Evolutionary conservation across 1,140 invertebrate species (phyloP).

Genomic region (Trigoniulus corallinus): DNA sequence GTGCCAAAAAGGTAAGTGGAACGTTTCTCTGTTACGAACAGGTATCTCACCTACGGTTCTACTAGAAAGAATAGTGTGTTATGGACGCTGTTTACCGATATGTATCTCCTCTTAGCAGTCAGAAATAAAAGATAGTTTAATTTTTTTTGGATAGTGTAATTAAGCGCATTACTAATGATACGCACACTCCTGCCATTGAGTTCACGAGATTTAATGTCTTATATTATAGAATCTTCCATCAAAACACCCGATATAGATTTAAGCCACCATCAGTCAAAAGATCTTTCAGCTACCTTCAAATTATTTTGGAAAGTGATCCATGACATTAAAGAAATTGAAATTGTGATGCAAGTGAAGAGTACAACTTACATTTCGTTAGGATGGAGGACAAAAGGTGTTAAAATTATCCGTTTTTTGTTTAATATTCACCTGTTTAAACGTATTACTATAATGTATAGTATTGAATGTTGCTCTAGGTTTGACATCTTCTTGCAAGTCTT

Average conservation of each 20-base stretch:
- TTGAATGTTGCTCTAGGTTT: slow-evolving; percentile 4
- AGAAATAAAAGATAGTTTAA: too few relatives aligned
- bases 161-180: too few relatives aligned
- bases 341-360: slow-evolving; percentile 62
- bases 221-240: slow-evolving; percentile 40
- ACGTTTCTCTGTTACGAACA: too few relatives aligned
- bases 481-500: slow-evolving; percentile 10
- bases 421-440: background rate
- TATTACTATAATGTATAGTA: background rate
- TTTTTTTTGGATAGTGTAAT: too few relatives aligned
- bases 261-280: slow-evolving; percentile 44
- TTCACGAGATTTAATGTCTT: too few relatives aligned
- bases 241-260: slow-evolving; percentile 45
- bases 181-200: too few relatives aligned
- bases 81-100: too few relatives aligned
- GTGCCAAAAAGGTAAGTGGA: slow-evolving; percentile 26
- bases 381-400: slow-evolving; percentile 50
- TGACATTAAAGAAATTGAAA: slow-evolving; percentile 62
- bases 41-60: too few relatives aligned
- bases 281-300: slow-evolving; percentile 49
- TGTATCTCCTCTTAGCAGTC: too few relatives aligned
- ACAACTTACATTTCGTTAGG: slow-evolving; percentile 72
- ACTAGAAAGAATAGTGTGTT: too few relatives aligned
- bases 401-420: slow-evolving; percentile 5
- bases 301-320: slow-evolving; percentile 68